Percentiles rank a stretch among this genome's conserved stretches.
phyloP scores from a whole-genome alignment of 2,888 invertebrate genomes.

The Scrobipalpa atriplicella region DNA sequence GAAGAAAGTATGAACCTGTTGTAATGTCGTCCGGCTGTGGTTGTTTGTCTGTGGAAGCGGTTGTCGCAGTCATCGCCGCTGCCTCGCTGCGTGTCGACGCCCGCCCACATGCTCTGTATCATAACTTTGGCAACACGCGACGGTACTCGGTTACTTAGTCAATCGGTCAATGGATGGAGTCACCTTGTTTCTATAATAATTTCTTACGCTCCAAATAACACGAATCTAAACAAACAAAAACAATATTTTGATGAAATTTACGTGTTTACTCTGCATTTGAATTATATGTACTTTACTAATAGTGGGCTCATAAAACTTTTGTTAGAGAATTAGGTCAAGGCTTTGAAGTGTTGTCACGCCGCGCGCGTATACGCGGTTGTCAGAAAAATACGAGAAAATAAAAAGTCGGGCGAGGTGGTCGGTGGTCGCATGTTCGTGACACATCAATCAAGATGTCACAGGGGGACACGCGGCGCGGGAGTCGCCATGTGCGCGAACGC shows the following conservation, averaged over 20 bases:
- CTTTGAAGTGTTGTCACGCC: slow-evolving; percentile 49
- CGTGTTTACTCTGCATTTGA: neutral
- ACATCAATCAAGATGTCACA: slow-evolving; percentile 70
- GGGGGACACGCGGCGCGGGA: slow-evolving; percentile 41
- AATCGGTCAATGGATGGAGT: slow-evolving; percentile 49
- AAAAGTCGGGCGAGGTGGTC: slow-evolving; percentile 41
- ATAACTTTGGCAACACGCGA: slow-evolving; percentile 54
- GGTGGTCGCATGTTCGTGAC: slow-evolving; percentile 49
- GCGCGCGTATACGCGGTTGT: slow-evolving; percentile 41
- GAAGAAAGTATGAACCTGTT: neutral
- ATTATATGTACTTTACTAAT: slow-evolving; percentile 9
- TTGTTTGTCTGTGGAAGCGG: slow-evolving; percentile 40
- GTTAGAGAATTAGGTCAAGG: slow-evolving; percentile 60
- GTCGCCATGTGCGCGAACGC: slow-evolving; percentile 36
- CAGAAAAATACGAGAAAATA: slow-evolving; percentile 54
- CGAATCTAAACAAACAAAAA: neutral
- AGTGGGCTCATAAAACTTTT: slow-evolving; percentile 17
- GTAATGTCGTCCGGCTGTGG: neutral
- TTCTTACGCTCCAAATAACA: slow-evolving; percentile 26
- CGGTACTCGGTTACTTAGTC: slow-evolving; percentile 54
- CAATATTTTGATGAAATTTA: slow-evolving; percentile 17
- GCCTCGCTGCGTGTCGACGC: slow-evolving; percentile 55
- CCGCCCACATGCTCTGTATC: slow-evolving; percentile 56
- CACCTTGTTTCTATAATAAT: slow-evolving; percentile 52
- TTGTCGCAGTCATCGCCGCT: slow-evolving; percentile 44